Percentiles rank a stretch among this genome's conserved stretches.
Conservation (phyloP, 2,888 invertebrate species). For the Cheilosia grossa region DNA sequence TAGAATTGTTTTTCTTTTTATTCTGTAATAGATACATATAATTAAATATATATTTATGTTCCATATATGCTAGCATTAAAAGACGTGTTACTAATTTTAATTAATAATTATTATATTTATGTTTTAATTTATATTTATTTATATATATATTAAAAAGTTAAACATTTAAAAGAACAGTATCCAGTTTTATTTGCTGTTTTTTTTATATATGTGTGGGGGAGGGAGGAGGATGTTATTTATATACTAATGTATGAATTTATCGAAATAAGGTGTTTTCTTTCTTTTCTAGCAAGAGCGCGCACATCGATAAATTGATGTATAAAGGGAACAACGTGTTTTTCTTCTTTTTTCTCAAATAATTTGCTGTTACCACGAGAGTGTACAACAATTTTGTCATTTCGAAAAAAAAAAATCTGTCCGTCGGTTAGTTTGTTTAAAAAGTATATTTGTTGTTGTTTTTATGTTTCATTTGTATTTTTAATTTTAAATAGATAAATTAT, state of each 20-base stretch:
- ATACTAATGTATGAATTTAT: conserved; percentile 56
- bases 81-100: conserved; percentile 72
- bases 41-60: conserved; percentile 48
- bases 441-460: conserved; percentile 67
- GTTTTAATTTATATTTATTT: conserved; percentile 75
- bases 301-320: conserved; percentile 74
- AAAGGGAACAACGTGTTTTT: conserved; percentile 57
- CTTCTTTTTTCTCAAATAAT: conserved; percentile 31
- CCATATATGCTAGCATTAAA: conserved; percentile 73
- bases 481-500: conserved; percentile 67
- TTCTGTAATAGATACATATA: conserved; percentile 48
- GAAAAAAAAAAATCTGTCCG: conserved; percentile 67
- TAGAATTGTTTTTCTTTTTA: conserved; percentile 50
- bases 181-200: conserved; percentile 63
- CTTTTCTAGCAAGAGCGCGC: conserved; percentile 57
- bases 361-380: conserved; percentile 46
- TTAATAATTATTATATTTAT: conserved; percentile 75
- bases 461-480: conserved; percentile 45
- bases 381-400: conserved; percentile 38
- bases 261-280: conserved; percentile 48
- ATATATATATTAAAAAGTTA: conserved; percentile 75
- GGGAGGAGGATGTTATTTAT: background rate
- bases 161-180: conserved; percentile 75
- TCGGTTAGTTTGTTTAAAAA: conserved; percentile 68
- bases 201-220: conserved; percentile 18